Evolutionary conservation across 2,797 vertebrate species (phyloP).

Genomic region (Lutjanus campechanus): DNA sequence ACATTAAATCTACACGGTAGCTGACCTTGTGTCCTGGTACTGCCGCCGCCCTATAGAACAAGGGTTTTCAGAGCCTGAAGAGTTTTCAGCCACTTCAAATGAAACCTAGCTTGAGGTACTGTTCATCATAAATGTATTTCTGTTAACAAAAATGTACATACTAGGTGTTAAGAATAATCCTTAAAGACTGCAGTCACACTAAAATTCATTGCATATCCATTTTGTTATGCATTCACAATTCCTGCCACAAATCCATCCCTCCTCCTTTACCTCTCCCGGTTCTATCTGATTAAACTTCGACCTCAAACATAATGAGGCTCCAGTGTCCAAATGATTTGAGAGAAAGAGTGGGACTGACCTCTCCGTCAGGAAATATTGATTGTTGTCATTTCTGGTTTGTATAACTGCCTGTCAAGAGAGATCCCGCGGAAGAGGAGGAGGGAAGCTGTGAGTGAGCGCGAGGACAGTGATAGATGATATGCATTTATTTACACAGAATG

Average conservation of each 20-base stretch:
- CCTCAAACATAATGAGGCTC: background rate
- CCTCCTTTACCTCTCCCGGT: background rate
- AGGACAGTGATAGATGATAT: background rate
- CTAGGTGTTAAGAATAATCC: background rate
- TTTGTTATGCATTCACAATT: background rate
- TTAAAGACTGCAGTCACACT: background rate
- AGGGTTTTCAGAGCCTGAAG: background rate
- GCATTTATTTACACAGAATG: constrained; percentile 4
- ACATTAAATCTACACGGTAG: background rate
- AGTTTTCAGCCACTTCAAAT: background rate
- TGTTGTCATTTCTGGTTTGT: constrained; percentile 39
- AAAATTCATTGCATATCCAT: background rate
- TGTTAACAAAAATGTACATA: background rate
- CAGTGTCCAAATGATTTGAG: background rate
- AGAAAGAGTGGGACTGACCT: constrained; percentile 3
- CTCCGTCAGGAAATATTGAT: constrained; percentile 42
- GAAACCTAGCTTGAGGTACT: background rate
- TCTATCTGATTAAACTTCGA: constrained; percentile 49
- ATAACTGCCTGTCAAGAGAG: constrained; percentile 28
- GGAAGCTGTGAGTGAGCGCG: background rate
- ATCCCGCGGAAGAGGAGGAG: background rate
- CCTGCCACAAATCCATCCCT: constrained; percentile 12
- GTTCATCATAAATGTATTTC: background rate
- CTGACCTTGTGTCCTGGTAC: accelerated
- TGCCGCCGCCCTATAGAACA: background rate